These are phyloP conservation scores for Ochropacha duplaris DNA, from an alignment of 2,888 invertebrate genomes.

Conservation along the genomic window DNA sequence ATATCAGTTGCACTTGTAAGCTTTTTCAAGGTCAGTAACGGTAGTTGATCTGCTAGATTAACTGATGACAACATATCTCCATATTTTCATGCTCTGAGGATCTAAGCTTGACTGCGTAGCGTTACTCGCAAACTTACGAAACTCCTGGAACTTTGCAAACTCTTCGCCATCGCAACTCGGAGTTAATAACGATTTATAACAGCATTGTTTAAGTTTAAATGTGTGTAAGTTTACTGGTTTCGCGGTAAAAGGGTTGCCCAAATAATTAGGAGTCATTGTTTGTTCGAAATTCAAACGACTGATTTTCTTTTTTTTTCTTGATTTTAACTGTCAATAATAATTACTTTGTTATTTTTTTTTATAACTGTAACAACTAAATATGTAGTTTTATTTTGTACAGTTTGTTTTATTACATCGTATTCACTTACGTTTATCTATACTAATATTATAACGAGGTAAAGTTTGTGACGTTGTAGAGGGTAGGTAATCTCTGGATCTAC, in stretches of 20 bases:
- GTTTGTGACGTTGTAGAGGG: too few species aligned
- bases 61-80: not conserved
- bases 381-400: too few species aligned
- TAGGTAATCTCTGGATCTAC: too few species aligned
- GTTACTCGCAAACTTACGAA: not conserved
- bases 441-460: too few species aligned
- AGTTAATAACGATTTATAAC: conserved; percentile 1
- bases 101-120: not conserved
- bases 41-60: not conserved
- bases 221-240: not conserved
- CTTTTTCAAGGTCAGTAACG: too few species aligned
- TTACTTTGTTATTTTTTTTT: too few species aligned
- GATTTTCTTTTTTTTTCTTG: not conserved
- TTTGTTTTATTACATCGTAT: too few species aligned
- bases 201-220: not conserved
- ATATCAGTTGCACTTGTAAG: too few species aligned
- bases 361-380: too few species aligned
- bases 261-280: not conserved
- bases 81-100: not conserved
- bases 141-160: not conserved
- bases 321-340: too few species aligned
- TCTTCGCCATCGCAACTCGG: not conserved
- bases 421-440: too few species aligned
- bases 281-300: not conserved
- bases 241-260: not conserved